A percentile compares a stretch with the other conserved stretches of the same genome.
These are phyloP conservation scores for Oophaga pumilio DNA, from an alignment of 2,113 vertebrate species.

Conservation along the genomic window DNA sequence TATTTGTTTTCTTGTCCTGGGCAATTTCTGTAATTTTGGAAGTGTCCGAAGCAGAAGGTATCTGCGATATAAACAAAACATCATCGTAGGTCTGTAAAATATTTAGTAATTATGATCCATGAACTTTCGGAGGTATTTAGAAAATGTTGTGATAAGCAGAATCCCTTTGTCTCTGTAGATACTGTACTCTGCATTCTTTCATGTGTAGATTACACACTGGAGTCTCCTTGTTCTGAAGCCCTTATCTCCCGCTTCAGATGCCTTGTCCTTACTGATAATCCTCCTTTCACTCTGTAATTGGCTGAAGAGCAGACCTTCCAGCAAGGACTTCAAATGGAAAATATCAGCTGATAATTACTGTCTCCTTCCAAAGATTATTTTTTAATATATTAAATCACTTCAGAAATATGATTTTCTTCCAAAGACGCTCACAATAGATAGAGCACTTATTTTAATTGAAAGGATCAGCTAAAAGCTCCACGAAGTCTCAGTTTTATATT, in stretches of 20 bases:
- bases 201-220: constrained; percentile 24
- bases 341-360: constrained; percentile 31
- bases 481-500: background rate
- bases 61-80: background rate
- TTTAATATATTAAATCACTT: constrained; percentile 35
- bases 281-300: constrained; percentile 36
- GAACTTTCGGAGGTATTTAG: constrained; percentile 21
- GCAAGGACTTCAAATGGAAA: constrained; percentile 40
- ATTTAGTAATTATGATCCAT: constrained; percentile 27
- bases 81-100: constrained; percentile 9
- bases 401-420: constrained; percentile 42
- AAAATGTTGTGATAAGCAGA: constrained; percentile 42
- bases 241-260: constrained; percentile 37
- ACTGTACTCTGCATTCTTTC: constrained; percentile 35
- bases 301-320: constrained; percentile 1
- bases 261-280: constrained; percentile 39
- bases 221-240: constrained; percentile 30
- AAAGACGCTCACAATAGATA: constrained; percentile 19
- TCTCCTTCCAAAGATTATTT: constrained; percentile 31
- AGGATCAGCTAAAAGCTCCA: constrained; percentile 5
- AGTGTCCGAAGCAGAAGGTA: background rate
- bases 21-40: background rate
- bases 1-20: background rate
- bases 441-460: constrained; percentile 18
- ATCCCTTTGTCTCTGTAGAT: constrained; percentile 16